Base-by-base conservation (phyloP, 30 jellyfish, hydroid and myxozoan species). In the Rhopilema esculentum region DNA sequence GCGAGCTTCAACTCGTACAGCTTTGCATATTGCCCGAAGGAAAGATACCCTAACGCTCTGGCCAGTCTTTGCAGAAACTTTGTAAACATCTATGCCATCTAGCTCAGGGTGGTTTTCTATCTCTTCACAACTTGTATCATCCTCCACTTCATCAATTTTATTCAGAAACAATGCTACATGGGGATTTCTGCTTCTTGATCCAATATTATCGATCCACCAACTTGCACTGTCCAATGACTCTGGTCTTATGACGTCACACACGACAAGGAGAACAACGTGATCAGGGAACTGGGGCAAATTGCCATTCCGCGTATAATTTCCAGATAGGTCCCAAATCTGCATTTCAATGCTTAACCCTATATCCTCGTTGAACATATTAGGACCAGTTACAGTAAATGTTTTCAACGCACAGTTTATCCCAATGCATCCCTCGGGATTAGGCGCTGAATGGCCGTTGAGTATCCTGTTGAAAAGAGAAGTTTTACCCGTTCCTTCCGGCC, bases 1-100 rank as follows among this genome's bases (percentile, higher is more conserved):
- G 57, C 57, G 57, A 27, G 90, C 90, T n/a, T 81, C 90, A 4
- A 28, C n/a, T 31, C 90, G 18, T 8, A 66, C 40, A 12, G 90
- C 90, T 65, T 66, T 71, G 30, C 82, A 81, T 27, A 81, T 32
- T 1, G 50, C 83, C 17, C 40, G 64, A 21, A 72, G 31, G 48
- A 69, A 70, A 0, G 92, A 27, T 22, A 51, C 86, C 51, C 22
- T 48, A 7, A 83, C 50, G 1, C 92, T 79, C 4, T 67, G 75
- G 24, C 92, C 92, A 19, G 85, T 20, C 61, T 83, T 83, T 19
- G 92, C 92, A n/a, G 92, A 83, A 8, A 83, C 92, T 83, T 69
- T 77, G 57, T 32, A 83, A 1, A 83, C 16, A 21, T 51, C 90
- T 8, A 67, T 33, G 62, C 90, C 90, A 27, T 40, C 82, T 2